Conservation (phyloP, 2,113 vertebrate genomes). For the Gadus macrocephalus region DNA sequence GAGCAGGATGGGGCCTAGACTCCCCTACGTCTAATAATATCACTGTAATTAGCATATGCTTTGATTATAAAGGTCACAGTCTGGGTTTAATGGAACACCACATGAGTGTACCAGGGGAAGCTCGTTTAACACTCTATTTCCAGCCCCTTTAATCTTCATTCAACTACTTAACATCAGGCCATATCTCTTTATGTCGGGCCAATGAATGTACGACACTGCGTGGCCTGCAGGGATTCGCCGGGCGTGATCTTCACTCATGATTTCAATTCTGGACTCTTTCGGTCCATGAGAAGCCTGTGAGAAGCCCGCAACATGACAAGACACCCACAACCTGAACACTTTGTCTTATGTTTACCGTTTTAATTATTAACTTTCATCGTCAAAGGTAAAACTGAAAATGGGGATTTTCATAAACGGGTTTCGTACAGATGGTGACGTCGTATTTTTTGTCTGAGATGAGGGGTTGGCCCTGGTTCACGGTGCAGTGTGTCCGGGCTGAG, state of each 20-base stretch:
- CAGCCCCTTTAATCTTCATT: conserved; percentile 54
- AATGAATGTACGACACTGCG: conserved; percentile 26
- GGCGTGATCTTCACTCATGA: background rate
- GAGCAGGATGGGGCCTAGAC: conserved; percentile 45
- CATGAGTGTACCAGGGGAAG: conserved; percentile 48
- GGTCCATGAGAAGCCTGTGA: background rate
- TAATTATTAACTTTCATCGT: background rate
- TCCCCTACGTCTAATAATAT: conserved; percentile 58
- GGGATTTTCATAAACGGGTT: background rate
- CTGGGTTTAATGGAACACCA: conserved; percentile 48
- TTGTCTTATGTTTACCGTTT: no score
- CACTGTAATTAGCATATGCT: conserved; percentile 63
- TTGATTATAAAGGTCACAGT: conserved; percentile 68
- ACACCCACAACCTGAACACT: background rate
- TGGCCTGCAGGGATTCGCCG: conserved; percentile 16
- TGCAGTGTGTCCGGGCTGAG: conserved; percentile 39
- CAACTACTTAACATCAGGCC: conserved; percentile 38
- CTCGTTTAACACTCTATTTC: conserved; percentile 60
- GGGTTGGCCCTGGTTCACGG: conserved; percentile 22
- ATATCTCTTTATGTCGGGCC: conserved; percentile 36
- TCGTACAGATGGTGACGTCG: no score
- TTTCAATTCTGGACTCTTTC: background rate
- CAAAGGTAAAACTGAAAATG: background rate
- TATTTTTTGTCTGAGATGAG: background rate
- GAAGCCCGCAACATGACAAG: background rate